phyloP scores from a whole-genome alignment of 2,113 vertebrate species.

The Polypterus senegalus region DNA sequence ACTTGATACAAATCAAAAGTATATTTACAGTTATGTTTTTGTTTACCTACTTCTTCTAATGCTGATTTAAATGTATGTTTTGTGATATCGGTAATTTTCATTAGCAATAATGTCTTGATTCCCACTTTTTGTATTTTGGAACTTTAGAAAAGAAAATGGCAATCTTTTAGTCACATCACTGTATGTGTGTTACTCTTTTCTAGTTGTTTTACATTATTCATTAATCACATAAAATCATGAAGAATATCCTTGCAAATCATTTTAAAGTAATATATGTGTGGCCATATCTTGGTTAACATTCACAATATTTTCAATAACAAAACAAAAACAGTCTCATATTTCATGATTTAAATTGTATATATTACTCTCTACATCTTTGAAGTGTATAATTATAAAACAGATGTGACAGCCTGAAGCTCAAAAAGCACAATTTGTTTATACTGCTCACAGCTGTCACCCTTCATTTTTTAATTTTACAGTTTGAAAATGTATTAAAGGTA shows the following conservation, averaged over 20 bases:
- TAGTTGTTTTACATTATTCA: neutral
- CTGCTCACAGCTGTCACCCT: slow-evolving; percentile 38
- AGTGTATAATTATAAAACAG: slow-evolving; percentile 60
- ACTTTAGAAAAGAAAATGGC: too few relatives aligned
- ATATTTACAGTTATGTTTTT: too few relatives aligned
- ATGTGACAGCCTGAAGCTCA: slow-evolving; percentile 60
- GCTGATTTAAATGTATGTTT: too few relatives aligned
- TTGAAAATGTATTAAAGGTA: slow-evolving; percentile 56
- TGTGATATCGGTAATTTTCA: too few relatives aligned
- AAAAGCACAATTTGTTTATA: slow-evolving; percentile 34
- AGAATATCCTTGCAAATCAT: neutral
- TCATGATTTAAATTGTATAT: slow-evolving; percentile 32
- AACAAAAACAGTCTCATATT: slow-evolving; percentile 25
- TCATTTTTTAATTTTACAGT: slow-evolving; percentile 52
- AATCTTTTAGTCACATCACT: too few relatives aligned
- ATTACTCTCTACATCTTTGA: slow-evolving; percentile 52
- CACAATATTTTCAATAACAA: neutral
- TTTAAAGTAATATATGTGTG: neutral
- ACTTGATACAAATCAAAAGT: too few relatives aligned
- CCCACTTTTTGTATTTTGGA: too few relatives aligned
- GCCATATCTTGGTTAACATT: slow-evolving; percentile 2
- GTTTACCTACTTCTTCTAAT: too few relatives aligned
- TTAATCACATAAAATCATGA: neutral
- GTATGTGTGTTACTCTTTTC: too few relatives aligned
- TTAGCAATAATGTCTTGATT: too few relatives aligned